A percentile compares a stretch with the other conserved stretches of the same genome.
Conservation (phyloP, 1,140 invertebrate species). For the Phenacoccus solenopsis region DNA sequence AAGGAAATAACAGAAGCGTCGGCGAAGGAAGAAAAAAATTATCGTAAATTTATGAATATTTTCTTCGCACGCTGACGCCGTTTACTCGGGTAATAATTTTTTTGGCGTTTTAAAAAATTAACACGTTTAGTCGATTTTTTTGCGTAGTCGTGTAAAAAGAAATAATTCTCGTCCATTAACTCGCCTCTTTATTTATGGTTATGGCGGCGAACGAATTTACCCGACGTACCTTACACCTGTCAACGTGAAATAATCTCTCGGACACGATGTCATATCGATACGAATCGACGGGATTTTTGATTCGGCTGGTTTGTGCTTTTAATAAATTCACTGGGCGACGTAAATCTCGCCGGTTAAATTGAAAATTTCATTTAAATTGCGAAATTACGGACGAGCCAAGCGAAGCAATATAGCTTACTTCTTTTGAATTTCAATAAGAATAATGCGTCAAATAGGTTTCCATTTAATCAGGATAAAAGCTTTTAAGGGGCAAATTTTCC, state of each 20-base stretch:
- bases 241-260: too few relatives aligned
- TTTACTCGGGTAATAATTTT: too few relatives aligned
- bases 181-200: too few relatives aligned
- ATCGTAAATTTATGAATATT: not conserved
- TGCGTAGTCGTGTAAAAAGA: too few relatives aligned
- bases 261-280: too few relatives aligned
- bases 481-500: not conserved
- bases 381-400: not conserved
- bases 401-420: not conserved
- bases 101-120: not conserved
- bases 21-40: too few relatives aligned
- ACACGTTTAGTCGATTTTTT: not conserved
- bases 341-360: not conserved
- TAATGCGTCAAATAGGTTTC: not conserved
- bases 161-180: too few relatives aligned
- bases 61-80: not conserved
- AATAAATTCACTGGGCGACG: not conserved
- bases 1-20: too few relatives aligned
- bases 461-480: conserved; percentile 2
- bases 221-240: not conserved
- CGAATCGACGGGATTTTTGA: too few relatives aligned
- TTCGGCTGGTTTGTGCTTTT: not conserved
- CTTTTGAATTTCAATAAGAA: conserved; percentile 3
- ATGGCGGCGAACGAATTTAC: too few relatives aligned
- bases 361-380: not conserved